These are phyloP conservation scores for Drosophila ogumai DNA, from an alignment of 1,140 invertebrate species.

Conservation along the genomic window DNA sequence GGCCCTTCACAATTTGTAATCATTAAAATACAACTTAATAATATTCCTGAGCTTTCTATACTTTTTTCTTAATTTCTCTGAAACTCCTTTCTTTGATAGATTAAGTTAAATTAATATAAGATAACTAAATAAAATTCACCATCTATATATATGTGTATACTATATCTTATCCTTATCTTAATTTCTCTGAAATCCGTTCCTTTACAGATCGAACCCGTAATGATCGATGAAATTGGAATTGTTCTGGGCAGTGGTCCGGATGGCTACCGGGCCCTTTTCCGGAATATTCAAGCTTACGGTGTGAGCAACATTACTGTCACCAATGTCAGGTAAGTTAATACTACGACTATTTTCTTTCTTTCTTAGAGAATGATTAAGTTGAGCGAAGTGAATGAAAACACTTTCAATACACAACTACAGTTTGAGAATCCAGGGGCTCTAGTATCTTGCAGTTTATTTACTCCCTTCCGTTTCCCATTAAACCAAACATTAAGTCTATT, in stretches of 20 bases:
- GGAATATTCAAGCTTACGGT: slow-evolving; percentile 91
- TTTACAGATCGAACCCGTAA: slow-evolving; percentile 89
- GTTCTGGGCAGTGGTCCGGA: slow-evolving; percentile 90
- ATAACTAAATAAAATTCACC: neutral
- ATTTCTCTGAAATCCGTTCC: neutral
- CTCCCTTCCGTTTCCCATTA: neutral
- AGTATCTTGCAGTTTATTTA: neutral
- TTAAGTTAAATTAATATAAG: no score
- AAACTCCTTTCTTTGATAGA: no score
- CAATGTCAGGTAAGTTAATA: slow-evolving; percentile 88
- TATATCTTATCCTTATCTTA: neutral
- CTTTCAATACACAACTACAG: neutral
- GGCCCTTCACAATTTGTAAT: no score
- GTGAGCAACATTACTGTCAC: slow-evolving; percentile 91
- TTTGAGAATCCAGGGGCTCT: neutral
- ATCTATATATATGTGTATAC: neutral
- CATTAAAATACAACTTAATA: no score
- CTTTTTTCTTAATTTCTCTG: no score
- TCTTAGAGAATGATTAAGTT: neutral
- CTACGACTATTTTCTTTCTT: neutral
- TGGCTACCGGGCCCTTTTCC: slow-evolving; percentile 91
- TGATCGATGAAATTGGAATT: slow-evolving; percentile 92
- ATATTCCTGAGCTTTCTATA: no score
- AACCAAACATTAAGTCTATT: neutral
- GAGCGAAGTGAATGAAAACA: neutral